These are phyloP conservation scores for Drosophila novamexicana DNA, from an alignment of 1,140 invertebrate genomes.

Conservation along the genomic window DNA sequence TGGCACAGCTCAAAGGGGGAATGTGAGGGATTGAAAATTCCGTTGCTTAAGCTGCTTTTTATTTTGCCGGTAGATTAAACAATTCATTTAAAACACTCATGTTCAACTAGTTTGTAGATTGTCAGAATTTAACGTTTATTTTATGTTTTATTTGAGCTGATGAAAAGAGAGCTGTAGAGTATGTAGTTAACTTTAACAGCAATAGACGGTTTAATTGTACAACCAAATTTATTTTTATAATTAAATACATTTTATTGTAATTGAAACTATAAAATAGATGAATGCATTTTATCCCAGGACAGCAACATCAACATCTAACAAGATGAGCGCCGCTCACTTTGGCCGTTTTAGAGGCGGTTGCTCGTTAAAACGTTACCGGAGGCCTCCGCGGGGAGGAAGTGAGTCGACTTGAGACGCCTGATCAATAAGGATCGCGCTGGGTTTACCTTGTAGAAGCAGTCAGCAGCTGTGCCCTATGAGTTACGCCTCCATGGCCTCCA, in stretches of 20 bases:
- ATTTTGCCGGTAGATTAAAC: slow-evolving; percentile 9
- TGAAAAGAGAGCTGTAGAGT: too few species aligned
- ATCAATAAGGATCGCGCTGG: slow-evolving; percentile 42
- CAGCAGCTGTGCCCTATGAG: slow-evolving; percentile 41
- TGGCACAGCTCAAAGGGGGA: slow-evolving; percentile 22
- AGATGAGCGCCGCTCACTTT: slow-evolving; percentile 43
- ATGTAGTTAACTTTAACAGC: neutral
- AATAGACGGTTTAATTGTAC: neutral
- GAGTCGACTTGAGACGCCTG: slow-evolving; percentile 48
- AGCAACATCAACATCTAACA: slow-evolving; percentile 22
- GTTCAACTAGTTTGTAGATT: slow-evolving; percentile 1
- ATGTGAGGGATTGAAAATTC: slow-evolving; percentile 1
- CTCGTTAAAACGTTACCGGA: slow-evolving; percentile 43
- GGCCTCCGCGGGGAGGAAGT: slow-evolving; percentile 47
- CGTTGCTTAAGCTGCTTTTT: slow-evolving; percentile 3
- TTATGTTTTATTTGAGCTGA: neutral
- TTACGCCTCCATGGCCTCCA: slow-evolving; percentile 47
- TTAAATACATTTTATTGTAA: slow-evolving; percentile 7
- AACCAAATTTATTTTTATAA: neutral
- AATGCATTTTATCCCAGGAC: slow-evolving; percentile 21
- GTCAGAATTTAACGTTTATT: slow-evolving; percentile 2
- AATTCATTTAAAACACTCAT: slow-evolving; percentile 8
- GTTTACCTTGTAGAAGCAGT: slow-evolving; percentile 29
- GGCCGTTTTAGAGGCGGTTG: slow-evolving; percentile 20
- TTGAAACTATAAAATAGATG: slow-evolving; percentile 9